These are phyloP conservation scores for Opisthocomus hoazin DNA, from an alignment of 2,113 vertebrate species.

Conservation along the genomic window DNA sequence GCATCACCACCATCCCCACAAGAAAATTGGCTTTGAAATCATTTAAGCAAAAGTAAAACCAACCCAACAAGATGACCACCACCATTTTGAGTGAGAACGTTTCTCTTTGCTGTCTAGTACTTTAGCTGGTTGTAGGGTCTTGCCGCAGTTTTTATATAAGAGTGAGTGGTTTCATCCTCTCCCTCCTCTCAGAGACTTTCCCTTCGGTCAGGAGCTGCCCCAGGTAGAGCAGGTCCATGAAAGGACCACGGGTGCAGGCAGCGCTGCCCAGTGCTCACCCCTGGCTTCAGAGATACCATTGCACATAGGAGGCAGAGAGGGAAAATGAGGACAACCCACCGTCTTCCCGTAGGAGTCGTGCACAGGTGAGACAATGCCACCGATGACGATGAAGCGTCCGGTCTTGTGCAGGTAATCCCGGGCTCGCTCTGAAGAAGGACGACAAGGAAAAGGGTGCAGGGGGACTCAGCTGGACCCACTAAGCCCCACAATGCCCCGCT, in stretches of 20 bases:
- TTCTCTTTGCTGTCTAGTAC: not conserved
- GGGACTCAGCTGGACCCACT: not conserved
- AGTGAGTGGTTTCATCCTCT: not conserved
- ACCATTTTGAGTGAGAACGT: not conserved
- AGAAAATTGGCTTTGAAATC: not conserved
- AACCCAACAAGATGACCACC: not conserved
- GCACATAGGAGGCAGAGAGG: not conserved
- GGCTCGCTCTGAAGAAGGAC: constrained; percentile 83
- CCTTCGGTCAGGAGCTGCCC: not conserved
- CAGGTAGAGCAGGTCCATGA: not conserved
- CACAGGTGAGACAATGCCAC: constrained; percentile 95
- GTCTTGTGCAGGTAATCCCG: constrained; percentile 93
- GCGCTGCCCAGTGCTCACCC: not conserved
- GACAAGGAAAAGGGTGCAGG: not conserved
- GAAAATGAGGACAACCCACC: constrained; percentile 62
- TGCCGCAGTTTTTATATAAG: not conserved
- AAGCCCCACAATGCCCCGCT: fast-evolving
- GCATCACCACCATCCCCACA: fast-evolving
- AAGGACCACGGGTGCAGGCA: not conserved
- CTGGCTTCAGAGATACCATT: not conserved
- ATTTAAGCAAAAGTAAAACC: not conserved
- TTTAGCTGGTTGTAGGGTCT: not conserved
- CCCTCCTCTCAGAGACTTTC: not conserved
- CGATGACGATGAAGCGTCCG: constrained; percentile 94
- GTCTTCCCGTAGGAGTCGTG: constrained; percentile 97